These are phyloP conservation scores for Alaudala cheleensis DNA, from an alignment of 2,113 vertebrate genomes.

Conservation along the genomic window DNA sequence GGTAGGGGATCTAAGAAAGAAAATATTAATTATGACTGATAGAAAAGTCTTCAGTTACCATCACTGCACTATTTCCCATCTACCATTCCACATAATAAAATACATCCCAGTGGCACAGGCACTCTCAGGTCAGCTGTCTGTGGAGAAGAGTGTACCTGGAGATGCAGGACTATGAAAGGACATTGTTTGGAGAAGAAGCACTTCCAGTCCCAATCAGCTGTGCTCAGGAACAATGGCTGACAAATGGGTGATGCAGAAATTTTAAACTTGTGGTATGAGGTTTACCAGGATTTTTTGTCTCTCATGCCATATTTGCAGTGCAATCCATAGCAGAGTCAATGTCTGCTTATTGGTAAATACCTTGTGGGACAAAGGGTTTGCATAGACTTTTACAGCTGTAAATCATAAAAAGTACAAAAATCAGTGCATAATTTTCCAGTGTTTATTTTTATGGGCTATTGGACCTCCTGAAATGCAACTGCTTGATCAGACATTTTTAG, in stretches of 20 bases:
- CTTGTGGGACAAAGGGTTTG: not conserved
- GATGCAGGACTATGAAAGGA: not conserved
- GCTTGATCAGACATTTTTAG: not conserved
- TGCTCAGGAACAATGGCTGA: not conserved
- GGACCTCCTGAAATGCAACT: not conserved
- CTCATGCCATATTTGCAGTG: not conserved
- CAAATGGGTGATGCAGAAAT: not conserved
- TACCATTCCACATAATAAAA: not conserved
- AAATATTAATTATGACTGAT: not conserved
- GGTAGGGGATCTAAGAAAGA: not conserved
- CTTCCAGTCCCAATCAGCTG: not conserved
- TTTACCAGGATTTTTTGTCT: not conserved
- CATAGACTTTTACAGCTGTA: not conserved
- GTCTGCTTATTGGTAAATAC: not conserved
- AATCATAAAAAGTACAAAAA: not conserved
- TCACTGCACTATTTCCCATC: not conserved
- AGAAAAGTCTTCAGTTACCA: not conserved
- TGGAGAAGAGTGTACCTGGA: not conserved
- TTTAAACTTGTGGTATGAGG: not conserved
- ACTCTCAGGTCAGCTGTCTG: not conserved
- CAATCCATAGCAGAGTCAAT: not conserved
- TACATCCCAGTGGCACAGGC: not conserved
- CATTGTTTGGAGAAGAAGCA: not conserved
- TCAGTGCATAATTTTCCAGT: not conserved
- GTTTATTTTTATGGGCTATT: not conserved